Evolutionary conservation across 2,888 invertebrate species (phyloP), one percentile per base, ranked within the genome.

Genomic region (Linnaemya vulpina): DNA sequence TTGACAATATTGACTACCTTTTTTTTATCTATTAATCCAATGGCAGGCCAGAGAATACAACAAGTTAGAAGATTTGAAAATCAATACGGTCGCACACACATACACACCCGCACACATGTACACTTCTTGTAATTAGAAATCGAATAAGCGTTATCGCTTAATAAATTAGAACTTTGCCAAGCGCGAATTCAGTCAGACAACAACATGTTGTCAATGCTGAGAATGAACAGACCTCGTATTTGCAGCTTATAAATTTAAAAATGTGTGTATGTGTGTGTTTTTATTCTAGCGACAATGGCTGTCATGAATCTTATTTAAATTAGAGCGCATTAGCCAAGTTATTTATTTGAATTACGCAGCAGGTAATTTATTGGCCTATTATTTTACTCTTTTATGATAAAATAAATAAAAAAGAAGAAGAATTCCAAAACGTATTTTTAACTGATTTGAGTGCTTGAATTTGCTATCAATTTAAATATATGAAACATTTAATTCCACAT

Each of bases 1-100:
- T 49, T 46, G 53, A 63, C 20, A 76, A 58, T 67, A 58, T 67
- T 76, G 35, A 35, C 55, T 63, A 30, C 15, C 49, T 53, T 53
- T 53, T 43, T 53, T 53, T 53, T 43, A 17, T 40, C 30, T 65
- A 53, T 25, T 63, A 43, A 65, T 53, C 51, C n/a, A 53, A 1
- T 60, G 17, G 20, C 35, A 49, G 4, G 20, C 22, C 40, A 46
- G 46, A 20, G 15, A 15, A 53, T 20, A 70, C 7, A 78, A 15
- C n/a, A 53, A 55, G 20, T 65, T 51, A 9, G 5, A 15, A 38
- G 38, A 20, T 40, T 15, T 11, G 17, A 38, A n/a, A 35, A 13
- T 62, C 17, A 20, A 17, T 4, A 40, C 1, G 20, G n/a, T 70
- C 25, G 13, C 58, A 60, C 30, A 30, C 30, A 30, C 30, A 30